Evolutionary conservation across 2,113 vertebrate species (phyloP).

Genomic region (Ptilonorhynchus violaceus): DNA sequence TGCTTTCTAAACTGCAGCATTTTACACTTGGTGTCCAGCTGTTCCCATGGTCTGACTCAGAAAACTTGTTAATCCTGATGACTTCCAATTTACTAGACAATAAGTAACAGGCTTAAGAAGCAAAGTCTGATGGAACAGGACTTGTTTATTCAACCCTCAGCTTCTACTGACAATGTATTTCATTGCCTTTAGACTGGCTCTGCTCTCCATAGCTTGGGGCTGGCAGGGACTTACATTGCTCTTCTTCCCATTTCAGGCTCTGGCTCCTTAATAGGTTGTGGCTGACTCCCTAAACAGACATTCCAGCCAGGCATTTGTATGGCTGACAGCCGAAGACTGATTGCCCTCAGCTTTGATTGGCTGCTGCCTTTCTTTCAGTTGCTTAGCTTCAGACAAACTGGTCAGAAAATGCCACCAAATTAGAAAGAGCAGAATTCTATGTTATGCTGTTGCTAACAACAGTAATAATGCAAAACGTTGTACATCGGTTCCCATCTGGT

Average conservation of each 20-base stretch:
- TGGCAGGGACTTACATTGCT: not conserved
- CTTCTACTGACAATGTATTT: not conserved
- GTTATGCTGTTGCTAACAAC: not conserved
- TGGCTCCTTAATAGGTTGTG: not conserved
- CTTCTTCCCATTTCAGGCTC: not conserved
- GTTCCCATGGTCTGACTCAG: not conserved
- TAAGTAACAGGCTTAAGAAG: slow-evolving; percentile 1
- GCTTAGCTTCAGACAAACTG: not conserved
- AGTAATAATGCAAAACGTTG: not conserved
- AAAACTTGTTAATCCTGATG: not conserved
- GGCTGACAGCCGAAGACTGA: not conserved
- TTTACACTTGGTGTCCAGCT: not conserved
- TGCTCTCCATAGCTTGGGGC: not conserved
- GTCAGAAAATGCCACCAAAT: not conserved
- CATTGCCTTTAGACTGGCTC: not conserved
- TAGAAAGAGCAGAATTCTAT: not conserved
- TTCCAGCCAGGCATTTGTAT: not conserved
- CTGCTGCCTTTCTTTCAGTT: not conserved
- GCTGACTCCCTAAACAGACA: not conserved
- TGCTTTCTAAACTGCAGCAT: not conserved
- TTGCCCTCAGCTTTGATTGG: not conserved
- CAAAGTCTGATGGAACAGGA: not conserved
- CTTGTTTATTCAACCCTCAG: not conserved
- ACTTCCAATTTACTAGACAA: not conserved
- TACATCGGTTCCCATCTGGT: not conserved